A percentile compares a stretch with the other conserved stretches of the same genome.
Conservation (phyloP, 1,140 invertebrate species). For the Centruroides vittatus region DNA sequence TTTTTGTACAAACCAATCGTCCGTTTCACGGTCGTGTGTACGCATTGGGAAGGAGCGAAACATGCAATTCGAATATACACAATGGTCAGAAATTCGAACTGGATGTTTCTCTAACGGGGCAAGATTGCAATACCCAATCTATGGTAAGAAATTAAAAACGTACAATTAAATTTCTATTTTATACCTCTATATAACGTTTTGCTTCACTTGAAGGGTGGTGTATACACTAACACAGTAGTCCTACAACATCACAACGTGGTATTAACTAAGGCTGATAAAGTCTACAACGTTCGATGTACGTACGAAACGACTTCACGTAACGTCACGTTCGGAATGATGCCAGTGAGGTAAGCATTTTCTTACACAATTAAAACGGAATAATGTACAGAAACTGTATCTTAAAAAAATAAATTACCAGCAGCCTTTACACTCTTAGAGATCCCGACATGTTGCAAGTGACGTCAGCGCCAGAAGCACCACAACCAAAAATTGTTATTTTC, state of each 20-base stretch:
- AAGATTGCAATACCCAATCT: conserved; percentile 75
- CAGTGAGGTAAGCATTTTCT: conserved; percentile 49
- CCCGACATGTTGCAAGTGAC: conserved; percentile 91
- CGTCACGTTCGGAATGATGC: conserved; percentile 94
- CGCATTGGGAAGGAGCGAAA: conserved; percentile 78
- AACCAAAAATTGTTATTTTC: conserved; percentile 80
- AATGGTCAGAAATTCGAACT: conserved; percentile 82
- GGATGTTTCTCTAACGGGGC: conserved; percentile 83
- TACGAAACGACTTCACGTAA: conserved; percentile 94
- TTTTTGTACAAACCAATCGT: conserved; percentile 80
- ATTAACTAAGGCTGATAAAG: conserved; percentile 92
- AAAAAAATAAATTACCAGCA: too few relatives aligned
- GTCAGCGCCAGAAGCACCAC: conserved; percentile 84
- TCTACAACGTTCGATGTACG: conserved; percentile 91
- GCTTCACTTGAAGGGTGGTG: conserved; percentile 52
- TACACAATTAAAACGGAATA: not conserved
- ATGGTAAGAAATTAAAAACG: conserved; percentile 20
- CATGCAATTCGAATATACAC: conserved; percentile 83
- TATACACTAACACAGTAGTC: conserved; percentile 88
- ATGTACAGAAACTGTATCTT: too few relatives aligned
- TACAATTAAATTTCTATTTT: too few relatives aligned
- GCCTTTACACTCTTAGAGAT: conserved; percentile 41
- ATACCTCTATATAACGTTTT: too few relatives aligned
- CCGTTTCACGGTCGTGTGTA: conserved; percentile 91
- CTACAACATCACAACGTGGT: conserved; percentile 90